These are phyloP conservation scores for Pherbina coryleti DNA, from an alignment of 2,888 invertebrate species.

Conservation along the genomic window DNA sequence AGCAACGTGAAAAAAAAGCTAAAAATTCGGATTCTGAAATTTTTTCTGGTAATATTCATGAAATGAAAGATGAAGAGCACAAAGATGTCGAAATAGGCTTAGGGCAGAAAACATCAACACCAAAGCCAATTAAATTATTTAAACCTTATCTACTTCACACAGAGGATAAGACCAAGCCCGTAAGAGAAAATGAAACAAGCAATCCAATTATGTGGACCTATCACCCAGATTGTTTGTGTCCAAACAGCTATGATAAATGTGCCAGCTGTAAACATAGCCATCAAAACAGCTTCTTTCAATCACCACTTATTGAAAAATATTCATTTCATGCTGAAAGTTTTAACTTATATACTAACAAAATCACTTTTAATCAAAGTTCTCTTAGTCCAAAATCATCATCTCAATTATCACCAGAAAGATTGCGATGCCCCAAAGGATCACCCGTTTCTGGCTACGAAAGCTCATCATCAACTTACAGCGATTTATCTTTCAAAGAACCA, in stretches of 20 bases:
- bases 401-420: slow-evolving; percentile 63
- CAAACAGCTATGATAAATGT: slow-evolving; percentile 48
- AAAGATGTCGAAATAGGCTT: slow-evolving; percentile 50
- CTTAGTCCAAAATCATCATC: slow-evolving; percentile 58
- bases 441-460: slow-evolving; percentile 70
- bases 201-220: slow-evolving; percentile 67
- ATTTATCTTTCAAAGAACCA: slow-evolving; percentile 56
- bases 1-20: slow-evolving; percentile 58
- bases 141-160: slow-evolving; percentile 82
- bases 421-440: slow-evolving; percentile 69
- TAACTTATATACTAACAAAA: slow-evolving; percentile 55
- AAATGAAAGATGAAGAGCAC: slow-evolving; percentile 50
- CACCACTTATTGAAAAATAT: slow-evolving; percentile 54
- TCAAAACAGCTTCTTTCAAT: slow-evolving; percentile 57
- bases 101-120: slow-evolving; percentile 53
- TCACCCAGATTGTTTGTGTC: slow-evolving; percentile 55
- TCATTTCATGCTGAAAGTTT: slow-evolving; percentile 62
- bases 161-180: slow-evolving; percentile 64
- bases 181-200: slow-evolving; percentile 52
- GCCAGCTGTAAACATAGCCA: slow-evolving; percentile 28
- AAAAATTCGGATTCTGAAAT: slow-evolving; percentile 49
- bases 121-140: slow-evolving; percentile 79
- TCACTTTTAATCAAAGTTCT: slow-evolving; percentile 50
- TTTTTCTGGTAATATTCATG: slow-evolving; percentile 22
- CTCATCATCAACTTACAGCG: slow-evolving; percentile 68